Percentiles rank a stretch among this genome's conserved stretches.
Evolutionary conservation across 1,140 invertebrate species (phyloP).

Genomic region (Lasaia peninsularis): DNA sequence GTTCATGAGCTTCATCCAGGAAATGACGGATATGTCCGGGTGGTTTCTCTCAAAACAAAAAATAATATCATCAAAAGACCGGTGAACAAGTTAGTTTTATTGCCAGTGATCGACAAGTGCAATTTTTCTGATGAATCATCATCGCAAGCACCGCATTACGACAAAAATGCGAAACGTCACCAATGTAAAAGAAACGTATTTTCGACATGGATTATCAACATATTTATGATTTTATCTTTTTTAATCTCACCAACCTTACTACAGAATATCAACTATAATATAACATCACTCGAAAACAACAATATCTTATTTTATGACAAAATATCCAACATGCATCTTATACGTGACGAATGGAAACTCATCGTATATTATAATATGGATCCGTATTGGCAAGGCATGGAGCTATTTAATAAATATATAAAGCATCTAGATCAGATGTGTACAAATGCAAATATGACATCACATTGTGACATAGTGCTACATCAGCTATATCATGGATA

Average conservation of each 20-base stretch:
- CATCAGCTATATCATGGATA: slow-evolving; percentile 30
- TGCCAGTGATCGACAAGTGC: neutral
- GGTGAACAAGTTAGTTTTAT: slow-evolving; percentile 9
- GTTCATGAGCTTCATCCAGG: slow-evolving; percentile 32
- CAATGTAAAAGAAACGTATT: neutral
- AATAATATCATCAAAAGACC: slow-evolving; percentile 17
- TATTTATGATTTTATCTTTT: neutral
- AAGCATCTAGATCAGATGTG: slow-evolving; percentile 27
- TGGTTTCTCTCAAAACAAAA: slow-evolving; percentile 20
- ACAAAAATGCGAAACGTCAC: neutral
- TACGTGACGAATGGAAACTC: slow-evolving; percentile 28
- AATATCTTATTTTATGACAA: neutral
- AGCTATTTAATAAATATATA: slow-evolving; percentile 22
- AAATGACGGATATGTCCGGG: slow-evolving; percentile 31
- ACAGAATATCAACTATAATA: neutral
- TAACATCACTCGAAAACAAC: neutral
- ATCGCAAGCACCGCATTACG: neutral
- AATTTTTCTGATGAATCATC: neutral
- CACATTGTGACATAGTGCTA: slow-evolving; percentile 26
- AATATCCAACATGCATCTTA: slow-evolving; percentile 16
- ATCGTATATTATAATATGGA: slow-evolving; percentile 30
- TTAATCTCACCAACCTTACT: neutral
- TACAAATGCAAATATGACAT: slow-evolving; percentile 16
- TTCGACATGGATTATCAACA: neutral
- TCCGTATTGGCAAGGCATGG: slow-evolving; percentile 27